phyloP scores from a whole-genome alignment of 2,113 vertebrate genomes.

The Pelusios castaneus region DNA sequence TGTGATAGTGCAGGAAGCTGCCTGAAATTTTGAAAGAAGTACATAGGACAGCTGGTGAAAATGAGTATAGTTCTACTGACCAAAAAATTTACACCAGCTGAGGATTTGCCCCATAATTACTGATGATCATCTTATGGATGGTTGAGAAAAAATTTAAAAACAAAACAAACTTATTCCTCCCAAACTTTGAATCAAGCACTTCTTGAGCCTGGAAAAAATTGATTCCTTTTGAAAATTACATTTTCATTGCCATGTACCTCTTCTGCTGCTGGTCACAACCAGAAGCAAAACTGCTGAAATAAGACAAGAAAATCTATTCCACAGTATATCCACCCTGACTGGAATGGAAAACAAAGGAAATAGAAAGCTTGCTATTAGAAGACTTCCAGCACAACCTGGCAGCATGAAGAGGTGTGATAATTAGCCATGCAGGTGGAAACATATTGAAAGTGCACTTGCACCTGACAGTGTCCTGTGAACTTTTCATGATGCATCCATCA shows the following conservation, averaged over 20 bases:
- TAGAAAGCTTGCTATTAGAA: neutral
- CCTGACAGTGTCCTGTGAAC: neutral
- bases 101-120: neutral
- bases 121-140: neutral
- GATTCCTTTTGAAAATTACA: neutral
- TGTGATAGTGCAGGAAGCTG: neutral
- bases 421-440: neutral
- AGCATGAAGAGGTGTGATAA: neutral
- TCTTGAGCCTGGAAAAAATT: neutral
- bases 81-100: neutral
- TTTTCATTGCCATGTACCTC: neutral
- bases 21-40: neutral
- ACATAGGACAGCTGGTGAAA: accelerated
- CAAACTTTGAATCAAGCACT: neutral
- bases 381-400: neutral
- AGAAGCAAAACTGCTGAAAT: neutral
- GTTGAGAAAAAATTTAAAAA: neutral
- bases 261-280: neutral
- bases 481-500: neutral
- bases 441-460: neutral
- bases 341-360: neutral
- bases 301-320: neutral
- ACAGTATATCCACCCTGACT: accelerated
- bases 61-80: neutral
- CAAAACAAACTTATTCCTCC: neutral